Evolutionary conservation across 2,888 invertebrate species (phyloP).

Genomic region (Trypoxylon attenuatum): DNA sequence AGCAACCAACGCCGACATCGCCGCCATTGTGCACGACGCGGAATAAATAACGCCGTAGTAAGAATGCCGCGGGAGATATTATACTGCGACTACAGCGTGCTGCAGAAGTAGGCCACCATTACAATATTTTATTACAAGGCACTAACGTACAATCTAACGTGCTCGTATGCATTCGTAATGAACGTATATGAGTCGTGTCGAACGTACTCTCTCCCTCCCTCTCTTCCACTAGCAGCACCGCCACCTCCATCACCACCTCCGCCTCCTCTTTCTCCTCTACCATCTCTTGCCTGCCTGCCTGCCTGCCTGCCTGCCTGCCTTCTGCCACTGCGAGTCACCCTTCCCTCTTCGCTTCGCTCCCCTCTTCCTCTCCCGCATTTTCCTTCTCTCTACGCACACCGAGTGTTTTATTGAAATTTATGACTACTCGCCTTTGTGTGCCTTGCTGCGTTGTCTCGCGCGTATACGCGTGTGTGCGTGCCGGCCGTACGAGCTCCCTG

Average conservation of each 20-base stretch:
- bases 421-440: constrained; percentile 57
- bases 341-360: constrained; percentile 31
- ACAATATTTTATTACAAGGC: constrained; percentile 70
- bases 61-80: constrained; percentile 73
- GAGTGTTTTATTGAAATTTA: constrained; percentile 70
- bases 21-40: constrained; percentile 65
- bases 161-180: constrained; percentile 74
- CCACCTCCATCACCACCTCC: constrained; percentile 1
- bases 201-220: constrained; percentile 52
- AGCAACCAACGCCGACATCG: constrained; percentile 30
- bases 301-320: neutral
- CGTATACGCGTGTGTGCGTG: constrained; percentile 18
- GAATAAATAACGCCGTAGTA: constrained; percentile 69
- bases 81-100: constrained; percentile 62
- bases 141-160: constrained; percentile 74
- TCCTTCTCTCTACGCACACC: constrained; percentile 51
- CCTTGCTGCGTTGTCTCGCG: too few species aligned
- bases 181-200: constrained; percentile 74
- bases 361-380: neutral
- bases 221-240: neutral
- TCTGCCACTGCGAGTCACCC: constrained; percentile 6
- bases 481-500: neutral
- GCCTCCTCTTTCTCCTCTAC: too few species aligned
- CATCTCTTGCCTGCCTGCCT: too few species aligned
- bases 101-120: constrained; percentile 68